Percentiles rank a stretch among this genome's conserved stretches.
Evolutionary conservation across 1,140 invertebrate genomes (phyloP).

Genomic region (Danaus plexippus): DNA sequence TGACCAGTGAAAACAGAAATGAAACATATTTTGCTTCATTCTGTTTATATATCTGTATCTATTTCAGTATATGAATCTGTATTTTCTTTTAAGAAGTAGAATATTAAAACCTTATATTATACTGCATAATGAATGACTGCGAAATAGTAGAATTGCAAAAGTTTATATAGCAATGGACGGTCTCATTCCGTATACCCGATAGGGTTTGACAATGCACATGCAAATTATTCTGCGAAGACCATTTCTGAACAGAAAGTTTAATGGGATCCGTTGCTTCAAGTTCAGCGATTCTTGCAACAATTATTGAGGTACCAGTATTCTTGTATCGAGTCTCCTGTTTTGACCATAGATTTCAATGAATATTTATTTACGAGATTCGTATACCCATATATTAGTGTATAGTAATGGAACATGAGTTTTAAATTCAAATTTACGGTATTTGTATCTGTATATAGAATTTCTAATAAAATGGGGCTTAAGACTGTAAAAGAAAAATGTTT

Average conservation of each 20-base stretch:
- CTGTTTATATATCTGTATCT: no score
- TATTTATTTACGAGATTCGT: constrained; percentile 30
- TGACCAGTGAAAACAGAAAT: no score
- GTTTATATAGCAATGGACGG: constrained; percentile 53
- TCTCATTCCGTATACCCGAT: constrained; percentile 57
- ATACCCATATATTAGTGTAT: constrained; percentile 20
- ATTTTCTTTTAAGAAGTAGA: no score
- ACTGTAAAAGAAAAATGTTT: no score
- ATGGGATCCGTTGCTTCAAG: constrained; percentile 49
- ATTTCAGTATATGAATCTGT: no score
- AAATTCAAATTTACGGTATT: no score
- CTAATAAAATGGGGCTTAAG: no score
- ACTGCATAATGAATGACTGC: constrained; percentile 14
- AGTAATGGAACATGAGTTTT: constrained; percentile 7
- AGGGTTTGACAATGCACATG: constrained; percentile 68
- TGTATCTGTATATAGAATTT: no score
- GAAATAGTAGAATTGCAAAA: constrained; percentile 48
- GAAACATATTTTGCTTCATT: no score
- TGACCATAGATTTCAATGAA: constrained; percentile 35
- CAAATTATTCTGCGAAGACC: constrained; percentile 62
- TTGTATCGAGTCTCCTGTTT: constrained; percentile 34
- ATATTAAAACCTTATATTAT: no score
- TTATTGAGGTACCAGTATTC: constrained; percentile 42
- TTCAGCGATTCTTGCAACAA: constrained; percentile 55
- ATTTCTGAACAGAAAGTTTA: constrained; percentile 62